These are phyloP conservation scores for Oikopleura albicans DNA, from an alignment of 23 tunicate genomes.

Conservation along the genomic window DNA sequence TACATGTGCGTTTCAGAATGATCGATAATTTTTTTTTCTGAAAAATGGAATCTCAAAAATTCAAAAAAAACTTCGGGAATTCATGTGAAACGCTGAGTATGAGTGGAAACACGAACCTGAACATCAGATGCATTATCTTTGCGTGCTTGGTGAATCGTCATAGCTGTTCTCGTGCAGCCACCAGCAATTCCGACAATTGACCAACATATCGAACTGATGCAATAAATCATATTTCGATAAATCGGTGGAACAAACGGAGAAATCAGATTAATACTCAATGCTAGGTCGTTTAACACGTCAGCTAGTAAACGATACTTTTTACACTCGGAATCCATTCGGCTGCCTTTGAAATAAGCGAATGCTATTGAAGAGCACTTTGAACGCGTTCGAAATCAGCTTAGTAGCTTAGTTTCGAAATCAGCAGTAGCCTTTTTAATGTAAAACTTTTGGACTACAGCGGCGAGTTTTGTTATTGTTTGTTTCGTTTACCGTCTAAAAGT, in stretches of 20 bases:
- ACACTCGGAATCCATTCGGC: conserved; percentile 46
- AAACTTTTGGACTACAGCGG: no score
- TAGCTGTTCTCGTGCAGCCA: conserved; percentile 83
- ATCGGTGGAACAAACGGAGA: background rate
- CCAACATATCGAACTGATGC: conserved; percentile 36
- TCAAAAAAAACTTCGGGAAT: no score
- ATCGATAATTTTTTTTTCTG: background rate
- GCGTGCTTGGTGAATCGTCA: conserved; percentile 86
- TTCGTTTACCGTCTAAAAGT: no score
- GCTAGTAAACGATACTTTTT: conserved; percentile 81
- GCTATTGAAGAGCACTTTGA: no score
- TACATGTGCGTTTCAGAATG: no score
- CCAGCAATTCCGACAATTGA: conserved; percentile 91
- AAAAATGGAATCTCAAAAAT: conserved; percentile 37
- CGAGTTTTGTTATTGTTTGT: no score
- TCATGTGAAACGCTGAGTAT: no score
- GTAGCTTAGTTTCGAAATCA: no score
- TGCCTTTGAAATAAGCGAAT: conserved; percentile 77
- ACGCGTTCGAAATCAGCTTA: no score
- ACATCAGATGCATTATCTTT: conserved; percentile 88
- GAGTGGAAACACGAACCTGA: conserved; percentile 58
- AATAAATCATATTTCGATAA: background rate
- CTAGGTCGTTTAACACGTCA: conserved; percentile 59
- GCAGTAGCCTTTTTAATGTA: no score
- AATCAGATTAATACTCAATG: background rate